A percentile compares a stretch with the other conserved stretches of the same genome.
Evolutionary conservation across 1,140 invertebrate genomes (phyloP).

Genomic region (Danaus plexippus): DNA sequence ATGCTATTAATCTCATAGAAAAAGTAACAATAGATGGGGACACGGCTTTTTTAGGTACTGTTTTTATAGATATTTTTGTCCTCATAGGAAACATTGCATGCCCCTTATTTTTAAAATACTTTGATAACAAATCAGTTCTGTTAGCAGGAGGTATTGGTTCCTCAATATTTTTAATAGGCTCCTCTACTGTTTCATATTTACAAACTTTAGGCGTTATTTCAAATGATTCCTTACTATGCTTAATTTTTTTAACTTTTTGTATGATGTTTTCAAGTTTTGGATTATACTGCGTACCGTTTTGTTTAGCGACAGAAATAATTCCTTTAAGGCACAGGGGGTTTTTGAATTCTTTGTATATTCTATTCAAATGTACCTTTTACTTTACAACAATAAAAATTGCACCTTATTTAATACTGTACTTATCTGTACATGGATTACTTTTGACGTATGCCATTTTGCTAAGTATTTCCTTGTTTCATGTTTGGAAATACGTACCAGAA

Average conservation of each 20-base stretch:
- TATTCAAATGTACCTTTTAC: slow-evolving; percentile 16
- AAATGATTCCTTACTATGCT: slow-evolving; percentile 10
- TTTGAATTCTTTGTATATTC: slow-evolving; percentile 8
- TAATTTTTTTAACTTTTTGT: slow-evolving; percentile 15
- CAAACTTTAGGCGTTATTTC: slow-evolving; percentile 10
- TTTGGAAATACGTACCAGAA: slow-evolving; percentile 18
- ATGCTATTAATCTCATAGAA: slow-evolving; percentile 14
- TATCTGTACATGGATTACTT: slow-evolving; percentile 14
- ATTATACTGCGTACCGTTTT: slow-evolving; percentile 13
- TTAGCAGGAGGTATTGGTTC: slow-evolving; percentile 12
- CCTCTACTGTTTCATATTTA: slow-evolving; percentile 13
- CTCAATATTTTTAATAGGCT: slow-evolving; percentile 12
- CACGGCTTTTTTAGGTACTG: slow-evolving; percentile 15
- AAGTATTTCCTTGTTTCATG: slow-evolving; percentile 11
- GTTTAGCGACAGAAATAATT: slow-evolving; percentile 15
- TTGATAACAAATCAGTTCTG: slow-evolving; percentile 16
- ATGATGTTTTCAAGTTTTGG: slow-evolving; percentile 14
- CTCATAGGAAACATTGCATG: slow-evolving; percentile 10
- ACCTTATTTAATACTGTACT: slow-evolving; percentile 11
- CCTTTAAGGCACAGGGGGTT: slow-evolving; percentile 14
- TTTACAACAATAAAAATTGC: slow-evolving; percentile 13
- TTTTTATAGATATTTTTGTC: slow-evolving; percentile 12
- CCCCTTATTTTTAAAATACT: slow-evolving; percentile 15
- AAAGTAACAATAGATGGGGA: slow-evolving; percentile 16
- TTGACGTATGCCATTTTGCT: slow-evolving; percentile 13